These are phyloP conservation scores for Popillia japonica DNA, from an alignment of 1,140 invertebrate genomes.

Conservation along the genomic window DNA sequence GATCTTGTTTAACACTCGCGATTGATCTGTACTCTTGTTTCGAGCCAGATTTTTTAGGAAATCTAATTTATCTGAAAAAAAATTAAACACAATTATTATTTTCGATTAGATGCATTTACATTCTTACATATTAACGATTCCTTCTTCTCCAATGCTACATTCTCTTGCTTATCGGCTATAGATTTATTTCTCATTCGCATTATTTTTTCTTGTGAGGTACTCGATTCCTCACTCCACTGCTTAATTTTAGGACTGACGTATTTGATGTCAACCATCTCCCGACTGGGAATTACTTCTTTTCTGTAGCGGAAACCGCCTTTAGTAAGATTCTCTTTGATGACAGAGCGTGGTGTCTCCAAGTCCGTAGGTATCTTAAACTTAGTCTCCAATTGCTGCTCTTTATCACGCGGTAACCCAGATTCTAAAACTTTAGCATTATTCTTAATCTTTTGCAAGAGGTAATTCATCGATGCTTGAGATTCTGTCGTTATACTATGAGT, in stretches of 20 bases:
- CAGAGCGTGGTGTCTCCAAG: background rate
- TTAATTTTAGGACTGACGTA: constrained; percentile 32
- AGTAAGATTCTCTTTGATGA: constrained; percentile 30
- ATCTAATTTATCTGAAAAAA: constrained; percentile 38
- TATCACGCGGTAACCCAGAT: background rate
- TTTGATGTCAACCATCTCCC: background rate
- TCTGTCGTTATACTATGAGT: constrained; percentile 13
- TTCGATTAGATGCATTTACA: background rate
- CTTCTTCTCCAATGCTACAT: background rate
- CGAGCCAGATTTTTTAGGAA: constrained; percentile 36
- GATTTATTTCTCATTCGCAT: background rate
- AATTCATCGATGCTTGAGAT: constrained; percentile 36
- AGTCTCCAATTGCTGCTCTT: background rate
- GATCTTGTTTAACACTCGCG: constrained; percentile 37
- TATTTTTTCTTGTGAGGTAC: constrained; percentile 7
- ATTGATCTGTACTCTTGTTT: constrained; percentile 36
- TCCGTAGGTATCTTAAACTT: background rate
- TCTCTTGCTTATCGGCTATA: background rate
- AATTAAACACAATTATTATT: no score
- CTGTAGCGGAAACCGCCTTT: background rate
- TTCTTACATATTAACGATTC: constrained; percentile 37
- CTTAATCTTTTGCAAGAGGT: constrained; percentile 11
- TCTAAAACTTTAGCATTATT: constrained; percentile 25
- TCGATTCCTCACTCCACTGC: constrained; percentile 28
- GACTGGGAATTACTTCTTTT: background rate